These are phyloP conservation scores for Laticauda colubrina DNA, from an alignment of 2,113 vertebrate genomes.

Conservation along the genomic window DNA sequence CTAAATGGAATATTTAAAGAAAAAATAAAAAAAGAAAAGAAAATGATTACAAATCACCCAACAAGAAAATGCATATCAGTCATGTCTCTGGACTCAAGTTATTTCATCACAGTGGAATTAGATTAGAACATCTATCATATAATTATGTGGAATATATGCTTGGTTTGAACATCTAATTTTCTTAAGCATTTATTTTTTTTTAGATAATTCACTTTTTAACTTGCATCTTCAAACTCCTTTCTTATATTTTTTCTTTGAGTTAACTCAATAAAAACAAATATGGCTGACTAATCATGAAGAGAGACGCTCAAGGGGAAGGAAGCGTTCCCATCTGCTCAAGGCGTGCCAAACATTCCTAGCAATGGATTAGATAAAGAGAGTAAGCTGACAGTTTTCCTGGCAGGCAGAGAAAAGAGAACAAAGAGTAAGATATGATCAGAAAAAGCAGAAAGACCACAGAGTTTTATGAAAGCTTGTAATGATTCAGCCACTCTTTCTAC, in stretches of 20 bases:
- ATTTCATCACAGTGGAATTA: not conserved
- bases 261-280: constrained; percentile 19
- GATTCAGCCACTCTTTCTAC: constrained; percentile 27
- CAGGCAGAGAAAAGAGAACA: constrained; percentile 40
- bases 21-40: not conserved
- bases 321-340: constrained; percentile 27
- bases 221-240: not conserved
- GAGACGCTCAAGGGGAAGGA: constrained; percentile 15
- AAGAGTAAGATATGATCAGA: constrained; percentile 33
- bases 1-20: not conserved
- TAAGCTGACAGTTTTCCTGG: constrained; percentile 27
- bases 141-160: not conserved
- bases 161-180: not conserved
- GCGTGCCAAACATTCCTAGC: constrained; percentile 35
- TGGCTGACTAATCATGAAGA: constrained; percentile 3
- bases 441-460: constrained; percentile 28
- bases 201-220: not conserved
- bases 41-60: not conserved
- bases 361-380: constrained; percentile 32
- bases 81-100: not conserved
- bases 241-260: not conserved
- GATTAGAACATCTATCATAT: not conserved
- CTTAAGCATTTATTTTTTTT: not conserved
- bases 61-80: not conserved
- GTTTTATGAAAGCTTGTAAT: constrained; percentile 24